Evolutionary conservation across 2,113 vertebrate genomes (phyloP).

Genomic region (Sphyrna mokarran): DNA sequence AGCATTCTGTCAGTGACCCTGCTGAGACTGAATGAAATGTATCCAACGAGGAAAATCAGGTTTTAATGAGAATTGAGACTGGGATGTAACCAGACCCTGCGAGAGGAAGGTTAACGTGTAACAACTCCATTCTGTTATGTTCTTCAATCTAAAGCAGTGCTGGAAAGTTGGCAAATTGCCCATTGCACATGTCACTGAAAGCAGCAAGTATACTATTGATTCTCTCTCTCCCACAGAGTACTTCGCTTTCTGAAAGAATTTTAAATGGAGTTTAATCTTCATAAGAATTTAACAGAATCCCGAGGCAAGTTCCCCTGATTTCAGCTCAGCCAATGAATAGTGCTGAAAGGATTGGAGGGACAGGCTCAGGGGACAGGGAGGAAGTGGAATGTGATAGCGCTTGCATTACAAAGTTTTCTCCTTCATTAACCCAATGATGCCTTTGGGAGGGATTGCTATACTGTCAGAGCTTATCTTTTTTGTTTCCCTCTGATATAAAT

Average conservation of each 20-base stretch:
- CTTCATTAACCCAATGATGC: background rate
- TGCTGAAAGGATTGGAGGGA: background rate
- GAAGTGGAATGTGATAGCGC: too few relatives aligned
- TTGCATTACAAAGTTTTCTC: background rate
- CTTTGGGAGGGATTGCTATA: background rate
- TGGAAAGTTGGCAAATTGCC: background rate
- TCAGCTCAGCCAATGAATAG: background rate
- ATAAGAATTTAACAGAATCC: background rate
- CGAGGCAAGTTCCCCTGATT: slow-evolving; percentile 1
- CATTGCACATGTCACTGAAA: background rate
- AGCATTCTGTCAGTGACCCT: background rate
- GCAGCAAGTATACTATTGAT: background rate
- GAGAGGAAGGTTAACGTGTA: background rate
- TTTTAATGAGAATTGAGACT: slow-evolving; percentile 34
- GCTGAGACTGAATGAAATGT: background rate
- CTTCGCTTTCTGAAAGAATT: slow-evolving; percentile 20
- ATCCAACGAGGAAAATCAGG: background rate
- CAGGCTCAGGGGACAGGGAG: too few relatives aligned
- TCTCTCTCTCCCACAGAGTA: slow-evolving; percentile 4
- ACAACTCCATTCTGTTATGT: background rate
- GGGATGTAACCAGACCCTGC: background rate
- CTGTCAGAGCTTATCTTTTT: background rate
- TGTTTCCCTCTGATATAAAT: background rate
- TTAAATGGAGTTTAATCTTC: slow-evolving; percentile 21
- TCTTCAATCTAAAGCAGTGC: background rate